Conservation (phyloP, 2,888 invertebrate genomes). For the Atethmia centrago region DNA sequence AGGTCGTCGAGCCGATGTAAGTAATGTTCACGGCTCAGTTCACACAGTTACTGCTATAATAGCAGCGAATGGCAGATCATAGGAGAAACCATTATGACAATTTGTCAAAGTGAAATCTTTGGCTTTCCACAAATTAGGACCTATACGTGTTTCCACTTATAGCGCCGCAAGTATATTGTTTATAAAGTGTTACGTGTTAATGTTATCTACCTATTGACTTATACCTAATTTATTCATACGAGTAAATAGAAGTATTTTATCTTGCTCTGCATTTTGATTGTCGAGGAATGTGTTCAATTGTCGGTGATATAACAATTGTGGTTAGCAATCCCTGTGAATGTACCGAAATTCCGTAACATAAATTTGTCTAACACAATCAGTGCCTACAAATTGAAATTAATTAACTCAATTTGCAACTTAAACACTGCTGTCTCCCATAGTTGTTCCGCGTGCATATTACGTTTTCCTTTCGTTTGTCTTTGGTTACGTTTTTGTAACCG, state of each 20-base stretch:
- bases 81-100: conserved; percentile 73
- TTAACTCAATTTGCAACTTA: conserved; percentile 71
- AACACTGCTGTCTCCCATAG: conserved; percentile 76
- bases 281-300: conserved; percentile 9
- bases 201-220: not conserved
- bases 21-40: conserved; percentile 82
- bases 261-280: not conserved
- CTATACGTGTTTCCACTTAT: conserved; percentile 36
- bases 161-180: conserved; percentile 10
- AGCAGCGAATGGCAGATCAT: conserved; percentile 77
- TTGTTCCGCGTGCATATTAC: conserved; percentile 80
- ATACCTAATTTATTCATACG: no score
- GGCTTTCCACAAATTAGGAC: conserved; percentile 67
- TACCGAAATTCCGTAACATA: conserved; percentile 34
- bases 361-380: conserved; percentile 51
- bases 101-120: conserved; percentile 75
- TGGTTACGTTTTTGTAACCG: conserved; percentile 86
- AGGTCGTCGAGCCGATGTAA: conserved; percentile 72
- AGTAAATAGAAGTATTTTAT: not conserved
- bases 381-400: conserved; percentile 63
- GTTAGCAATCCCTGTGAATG: conserved; percentile 26
- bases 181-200: not conserved
- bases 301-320: not conserved
- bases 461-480: conserved; percentile 87
- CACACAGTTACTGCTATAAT: conserved; percentile 80